Evolutionary conservation across 1,140 invertebrate genomes (phyloP).

Genomic region (Eurosta solidaginis): DNA sequence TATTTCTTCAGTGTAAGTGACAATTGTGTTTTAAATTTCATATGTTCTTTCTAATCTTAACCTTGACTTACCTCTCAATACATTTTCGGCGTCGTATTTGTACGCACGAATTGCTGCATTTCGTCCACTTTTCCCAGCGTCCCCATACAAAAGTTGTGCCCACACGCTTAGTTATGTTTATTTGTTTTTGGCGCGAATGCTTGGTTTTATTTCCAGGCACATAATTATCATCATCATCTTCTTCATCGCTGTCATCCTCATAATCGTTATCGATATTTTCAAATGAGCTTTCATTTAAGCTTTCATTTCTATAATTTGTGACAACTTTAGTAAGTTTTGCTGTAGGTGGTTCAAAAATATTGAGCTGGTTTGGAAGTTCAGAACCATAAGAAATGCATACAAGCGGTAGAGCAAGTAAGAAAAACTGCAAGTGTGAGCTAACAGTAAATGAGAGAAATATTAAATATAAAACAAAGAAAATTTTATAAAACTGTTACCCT

Average conservation of each 20-base stretch:
- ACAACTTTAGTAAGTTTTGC: not conserved
- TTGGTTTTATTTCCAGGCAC: constrained; percentile 33
- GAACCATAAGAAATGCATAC: not conserved
- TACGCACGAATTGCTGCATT: constrained; percentile 45
- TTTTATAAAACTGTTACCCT: not conserved
- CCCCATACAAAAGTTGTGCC: constrained; percentile 46
- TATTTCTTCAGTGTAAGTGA: too few species aligned
- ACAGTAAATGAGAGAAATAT: not conserved
- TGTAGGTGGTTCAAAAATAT: too few species aligned
- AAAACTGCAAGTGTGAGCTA: not conserved
- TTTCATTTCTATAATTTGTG: not conserved
- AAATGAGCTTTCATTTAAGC: not conserved
- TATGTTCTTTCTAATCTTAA: too few species aligned
- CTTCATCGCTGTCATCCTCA: constrained; percentile 32
- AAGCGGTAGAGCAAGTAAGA: not conserved
- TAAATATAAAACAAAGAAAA: not conserved
- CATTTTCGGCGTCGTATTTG: constrained; percentile 44
- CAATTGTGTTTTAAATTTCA: too few species aligned
- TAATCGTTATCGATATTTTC: not conserved
- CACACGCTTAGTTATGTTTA: constrained; percentile 36
- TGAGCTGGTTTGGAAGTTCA: not conserved
- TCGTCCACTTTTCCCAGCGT: constrained; percentile 50
- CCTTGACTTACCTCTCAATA: constrained; percentile 42
- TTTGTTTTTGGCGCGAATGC: constrained; percentile 35
- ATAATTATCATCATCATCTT: constrained; percentile 41